Evolutionary conservation across 37 sponge, comb jelly and placozoan species (phyloP), one percentile per base, ranked within the genome.

Genomic region (Chondrosia reniformis): DNA sequence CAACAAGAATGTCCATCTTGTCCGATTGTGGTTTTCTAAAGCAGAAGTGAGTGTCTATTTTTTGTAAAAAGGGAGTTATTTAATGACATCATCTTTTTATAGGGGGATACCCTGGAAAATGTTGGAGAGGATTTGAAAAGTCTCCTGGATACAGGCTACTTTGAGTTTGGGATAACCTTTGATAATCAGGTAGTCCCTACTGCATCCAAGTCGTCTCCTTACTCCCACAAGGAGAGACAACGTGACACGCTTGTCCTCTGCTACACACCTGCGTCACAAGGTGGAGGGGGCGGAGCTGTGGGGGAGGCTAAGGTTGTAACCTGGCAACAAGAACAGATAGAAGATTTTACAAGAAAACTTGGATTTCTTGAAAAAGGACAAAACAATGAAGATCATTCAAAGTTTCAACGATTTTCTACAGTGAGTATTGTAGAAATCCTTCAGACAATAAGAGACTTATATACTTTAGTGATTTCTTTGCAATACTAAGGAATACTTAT

Each of bases 281-380:
- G 66, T 7, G 3, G 66, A 3, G 66, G 32, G 33, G 36, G 32
- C 6, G 33, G 2, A 7, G 31, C 66, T 36, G 33, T 32, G 17
- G 33, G 33, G 6, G 36, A 19, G 28, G 36, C 66, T 64, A 32
- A 64, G 36, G 24, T 9, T 24, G n/a, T n/a, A n/a, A 37, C 19
- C 13, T 85, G 87, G 94, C 83, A 78, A 44, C 67, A 46, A 2
- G 90, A 89, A 55, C 86, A 85, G 71, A 85, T 95, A 55, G 76
- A 79, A 34, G 95, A 95, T 64, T 95, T 95, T 80, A 92, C 92
- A 34, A 81, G 92, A 46, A 91, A 88, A 58, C 76, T 95, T 28
- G 95, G 95, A 33, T 91, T 95, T 64, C 66, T 95, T 42, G 92
- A 91, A 31, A 69, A 66, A 4, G 86, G 85, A 45, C 83, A 80